phyloP scores from a whole-genome alignment of 2,888 invertebrate species.

The Acanthococcus lagerstroemiae region DNA sequence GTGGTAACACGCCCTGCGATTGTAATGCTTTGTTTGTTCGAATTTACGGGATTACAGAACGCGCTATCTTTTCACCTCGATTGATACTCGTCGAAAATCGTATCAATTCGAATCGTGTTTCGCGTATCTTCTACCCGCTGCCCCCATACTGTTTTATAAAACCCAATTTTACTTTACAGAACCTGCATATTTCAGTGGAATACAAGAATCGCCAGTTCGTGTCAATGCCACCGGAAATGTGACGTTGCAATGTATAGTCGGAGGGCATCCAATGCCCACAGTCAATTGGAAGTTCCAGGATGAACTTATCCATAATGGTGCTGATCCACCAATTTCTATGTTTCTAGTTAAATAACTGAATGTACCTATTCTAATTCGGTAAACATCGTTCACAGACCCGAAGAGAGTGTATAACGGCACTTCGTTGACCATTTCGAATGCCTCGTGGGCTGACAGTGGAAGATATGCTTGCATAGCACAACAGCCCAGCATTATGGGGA shows the following conservation, averaged over 20 bases:
- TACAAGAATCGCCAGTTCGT: no score
- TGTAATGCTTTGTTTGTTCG: no score
- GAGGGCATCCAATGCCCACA: slow-evolving; percentile 3
- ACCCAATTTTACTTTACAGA: no score
- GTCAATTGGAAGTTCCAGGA: not conserved
- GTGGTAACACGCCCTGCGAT: no score
- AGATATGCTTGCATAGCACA: slow-evolving; percentile 13
- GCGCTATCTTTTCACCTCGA: no score
- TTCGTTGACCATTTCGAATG: not conserved
- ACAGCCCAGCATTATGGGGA: not conserved
- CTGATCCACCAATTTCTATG: not conserved
- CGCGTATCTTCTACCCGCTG: not conserved
- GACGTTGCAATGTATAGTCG: not conserved
- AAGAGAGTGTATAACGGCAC: not conserved
- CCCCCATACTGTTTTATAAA: not conserved
- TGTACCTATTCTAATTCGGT: no score
- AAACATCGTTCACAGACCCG: not conserved
- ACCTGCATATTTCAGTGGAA: no score
- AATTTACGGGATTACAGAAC: no score
- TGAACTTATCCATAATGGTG: not conserved
- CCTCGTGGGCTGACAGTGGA: not conserved
- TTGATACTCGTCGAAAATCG: no score
- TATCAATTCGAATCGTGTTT: no score
- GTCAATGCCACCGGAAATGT: not conserved
- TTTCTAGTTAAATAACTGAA: no score